A percentile compares a stretch with the other conserved stretches of the same genome.
Conservation (phyloP, 1,140 invertebrate genomes). For the Drosophila cardini region DNA sequence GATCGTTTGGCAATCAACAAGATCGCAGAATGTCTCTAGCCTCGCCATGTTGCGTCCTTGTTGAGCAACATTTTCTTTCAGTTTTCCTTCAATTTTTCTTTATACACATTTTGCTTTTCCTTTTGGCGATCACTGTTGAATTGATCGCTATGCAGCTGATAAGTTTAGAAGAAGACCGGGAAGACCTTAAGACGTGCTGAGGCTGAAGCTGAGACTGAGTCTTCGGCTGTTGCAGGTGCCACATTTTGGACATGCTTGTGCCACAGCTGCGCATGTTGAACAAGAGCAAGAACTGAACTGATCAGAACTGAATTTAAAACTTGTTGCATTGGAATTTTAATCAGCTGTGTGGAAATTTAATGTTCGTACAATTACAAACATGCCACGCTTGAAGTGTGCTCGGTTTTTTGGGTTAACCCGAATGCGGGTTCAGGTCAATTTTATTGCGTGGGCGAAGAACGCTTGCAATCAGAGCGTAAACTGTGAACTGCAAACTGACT, state of each 20-base stretch:
- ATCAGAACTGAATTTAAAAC: neutral
- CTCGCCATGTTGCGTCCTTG: conserved; percentile 76
- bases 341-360: conserved; percentile 64
- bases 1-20: conserved; percentile 33
- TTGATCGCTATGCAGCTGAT: conserved; percentile 74
- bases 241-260: conserved; percentile 73
- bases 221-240: conserved; percentile 58
- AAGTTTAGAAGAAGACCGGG: conserved; percentile 39
- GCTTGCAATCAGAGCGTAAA: conserved; percentile 5
- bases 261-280: conserved; percentile 45
- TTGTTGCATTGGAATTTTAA: conserved; percentile 71
- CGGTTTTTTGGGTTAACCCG: conserved; percentile 36
- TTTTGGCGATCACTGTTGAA: conserved; percentile 53
- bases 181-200: conserved; percentile 50
- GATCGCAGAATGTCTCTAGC: conserved; percentile 64
- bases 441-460: conserved; percentile 53
- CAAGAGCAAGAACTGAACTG: conserved; percentile 18
- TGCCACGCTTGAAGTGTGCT: conserved; percentile 66
- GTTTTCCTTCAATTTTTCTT: too few relatives aligned
- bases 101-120: conserved; percentile 10
- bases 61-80: conserved; percentile 69
- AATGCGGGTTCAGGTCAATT: conserved; percentile 42
- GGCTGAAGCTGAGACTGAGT: too few relatives aligned
- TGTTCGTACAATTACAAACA: conserved; percentile 67
- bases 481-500: too few relatives aligned